Evolutionary conservation across 92 coral and sea anemone species (phyloP), one percentile per base, ranked within the genome.

Genomic region (Porites rus): DNA sequence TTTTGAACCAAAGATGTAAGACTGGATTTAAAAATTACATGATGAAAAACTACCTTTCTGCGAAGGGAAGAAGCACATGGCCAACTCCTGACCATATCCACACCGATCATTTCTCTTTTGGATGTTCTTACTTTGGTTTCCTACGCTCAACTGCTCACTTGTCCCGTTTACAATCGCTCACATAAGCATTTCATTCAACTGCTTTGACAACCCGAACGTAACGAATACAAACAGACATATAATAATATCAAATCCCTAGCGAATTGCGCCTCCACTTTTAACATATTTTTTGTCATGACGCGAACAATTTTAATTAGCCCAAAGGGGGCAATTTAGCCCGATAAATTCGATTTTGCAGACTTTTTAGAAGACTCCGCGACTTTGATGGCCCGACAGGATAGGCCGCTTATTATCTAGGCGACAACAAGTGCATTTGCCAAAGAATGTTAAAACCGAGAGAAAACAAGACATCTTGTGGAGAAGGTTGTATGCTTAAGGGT

Each of bases 71-170:
- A 31, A n/a, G 88, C 86, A 51, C 90, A 81, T 0, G 98, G 98
- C 98, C 95, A 94, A 54, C 98, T 94, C 13, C 95, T 85, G 0
- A 86, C 98, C 3, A 81, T 64, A 51, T 88, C 58, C 9, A 88
- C 75, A 10, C 91, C 76, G 16, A 74, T 71, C 90, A 90, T 86
- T 1, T 70, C 16, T 6, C 61, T 38, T 31, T 56, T 10, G 13
- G 77, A 58, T 58, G 86, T 43, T 70, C 8, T 25, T 68, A 2
- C 77, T 11, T 56, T 12, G 59, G 61, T 11, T 52, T 18, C 43
- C 51, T 81, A 19, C 51, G 19, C 58, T 69, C 9, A 59, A 81
- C 68, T 81, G 56, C 69, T 81, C 69, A 56, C 69, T 18, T 11
- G 19, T 0, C 4, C 13, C 64, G 64, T 4, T 20, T 10, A 52